A percentile compares a stretch with the other conserved stretches of the same genome.
Conservation (phyloP, 2,113 vertebrate species). For the Caracal caracal region DNA sequence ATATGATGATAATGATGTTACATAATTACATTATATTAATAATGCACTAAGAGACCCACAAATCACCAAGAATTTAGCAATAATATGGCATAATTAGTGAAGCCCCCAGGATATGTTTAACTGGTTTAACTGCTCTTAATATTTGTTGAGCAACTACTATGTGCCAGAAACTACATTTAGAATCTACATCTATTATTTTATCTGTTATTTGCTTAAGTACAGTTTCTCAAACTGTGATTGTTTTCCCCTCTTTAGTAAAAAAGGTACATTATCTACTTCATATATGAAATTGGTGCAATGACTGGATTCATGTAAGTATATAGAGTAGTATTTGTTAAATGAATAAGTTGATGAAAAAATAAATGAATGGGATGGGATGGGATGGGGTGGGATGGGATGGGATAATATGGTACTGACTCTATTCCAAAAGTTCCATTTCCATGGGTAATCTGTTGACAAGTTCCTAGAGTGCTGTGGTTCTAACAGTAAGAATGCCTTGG, state of each 20-base stretch:
- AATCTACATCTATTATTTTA: background rate
- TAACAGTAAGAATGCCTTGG: background rate
- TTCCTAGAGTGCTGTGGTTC: background rate
- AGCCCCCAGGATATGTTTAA: background rate
- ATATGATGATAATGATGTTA: background rate
- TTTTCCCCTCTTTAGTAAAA: background rate
- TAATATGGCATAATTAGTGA: background rate
- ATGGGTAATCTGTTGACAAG: background rate
- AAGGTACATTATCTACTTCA: background rate
- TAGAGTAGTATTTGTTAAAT: background rate
- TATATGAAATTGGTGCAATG: background rate
- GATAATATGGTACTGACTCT: background rate
- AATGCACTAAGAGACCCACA: background rate
- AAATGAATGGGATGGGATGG: background rate
- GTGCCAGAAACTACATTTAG: background rate
- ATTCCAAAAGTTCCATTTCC: constrained; percentile 2
- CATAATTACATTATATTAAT: background rate
- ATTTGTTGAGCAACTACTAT: constrained; percentile 24
- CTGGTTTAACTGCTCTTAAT: background rate
- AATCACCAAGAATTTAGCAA: constrained; percentile 15
- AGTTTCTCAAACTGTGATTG: background rate
- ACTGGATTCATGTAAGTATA: background rate
- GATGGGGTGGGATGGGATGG: background rate
- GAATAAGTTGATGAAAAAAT: background rate
- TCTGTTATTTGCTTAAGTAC: constrained; percentile 22